Conservation (phyloP, 2,113 vertebrate genomes). For the Lipophrys pholis region DNA sequence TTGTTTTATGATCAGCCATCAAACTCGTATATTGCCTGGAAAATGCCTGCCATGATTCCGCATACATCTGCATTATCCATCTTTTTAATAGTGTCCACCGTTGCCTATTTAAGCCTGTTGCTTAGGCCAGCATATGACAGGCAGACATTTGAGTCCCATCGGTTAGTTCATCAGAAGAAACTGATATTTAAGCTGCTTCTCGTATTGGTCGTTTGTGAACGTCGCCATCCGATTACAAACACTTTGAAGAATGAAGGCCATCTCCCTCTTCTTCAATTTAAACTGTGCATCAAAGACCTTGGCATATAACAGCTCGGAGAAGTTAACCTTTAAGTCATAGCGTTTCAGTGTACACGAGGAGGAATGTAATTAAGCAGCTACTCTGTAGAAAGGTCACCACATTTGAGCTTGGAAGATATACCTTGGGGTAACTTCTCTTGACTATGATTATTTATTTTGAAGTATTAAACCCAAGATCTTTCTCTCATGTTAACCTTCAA, state of each 20-base stretch:
- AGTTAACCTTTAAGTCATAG: constrained; percentile 79
- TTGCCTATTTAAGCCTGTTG: constrained; percentile 15
- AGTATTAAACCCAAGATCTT: constrained; percentile 49
- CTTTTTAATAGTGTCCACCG: constrained; percentile 41
- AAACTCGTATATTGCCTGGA: constrained; percentile 14
- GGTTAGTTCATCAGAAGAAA: constrained; percentile 23
- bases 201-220: constrained; percentile 35
- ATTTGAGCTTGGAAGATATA: constrained; percentile 67
- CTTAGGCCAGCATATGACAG: constrained; percentile 9
- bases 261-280: constrained; percentile 32
- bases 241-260: constrained; percentile 54
- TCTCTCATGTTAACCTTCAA: constrained; percentile 6
- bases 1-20: constrained; percentile 67
- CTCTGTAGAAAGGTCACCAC: constrained; percentile 75
- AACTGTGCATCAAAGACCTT: constrained; percentile 50
- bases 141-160: too few relatives aligned
- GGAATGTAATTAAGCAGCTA: constrained; percentile 78
- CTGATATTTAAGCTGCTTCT: constrained; percentile 40
- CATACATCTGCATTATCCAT: constrained; percentile 9
- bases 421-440: constrained; percentile 45
- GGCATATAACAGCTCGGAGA: constrained; percentile 65
- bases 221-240: constrained; percentile 25
- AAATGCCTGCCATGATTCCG: constrained; percentile 24
- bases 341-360: constrained; percentile 65
- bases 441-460: constrained; percentile 58